Percentiles rank a stretch among this genome's conserved stretches.
phyloP scores from a whole-genome alignment of 2,797 vertebrate genomes.

The Spinus olivaceus region DNA sequence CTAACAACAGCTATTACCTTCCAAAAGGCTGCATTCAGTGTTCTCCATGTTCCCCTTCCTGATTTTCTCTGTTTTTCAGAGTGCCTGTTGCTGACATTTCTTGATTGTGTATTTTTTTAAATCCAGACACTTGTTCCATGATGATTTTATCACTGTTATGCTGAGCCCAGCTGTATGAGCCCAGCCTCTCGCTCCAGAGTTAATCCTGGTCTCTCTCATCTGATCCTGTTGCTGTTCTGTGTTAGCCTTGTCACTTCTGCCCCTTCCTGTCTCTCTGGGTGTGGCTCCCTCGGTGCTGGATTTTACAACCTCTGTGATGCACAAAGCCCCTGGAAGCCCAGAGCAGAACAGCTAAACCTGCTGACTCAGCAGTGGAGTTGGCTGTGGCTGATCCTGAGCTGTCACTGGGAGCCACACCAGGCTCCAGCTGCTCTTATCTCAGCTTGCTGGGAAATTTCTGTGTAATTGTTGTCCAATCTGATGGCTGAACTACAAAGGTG shows the following conservation, averaged over 20 bases:
- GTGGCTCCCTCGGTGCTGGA: background rate
- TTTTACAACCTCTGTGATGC: background rate
- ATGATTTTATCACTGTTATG: background rate
- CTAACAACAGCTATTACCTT: constrained; percentile 36
- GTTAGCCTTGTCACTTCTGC: background rate
- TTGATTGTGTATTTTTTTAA: background rate
- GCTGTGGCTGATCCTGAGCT: background rate
- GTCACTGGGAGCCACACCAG: background rate
- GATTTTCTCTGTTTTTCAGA: background rate
- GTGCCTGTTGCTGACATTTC: background rate
- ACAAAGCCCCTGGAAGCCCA: background rate
- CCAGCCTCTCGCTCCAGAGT: background rate
- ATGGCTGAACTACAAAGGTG: background rate
- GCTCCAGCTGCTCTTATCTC: background rate
- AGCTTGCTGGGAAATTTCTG: background rate
- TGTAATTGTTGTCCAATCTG: background rate
- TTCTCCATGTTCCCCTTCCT: background rate
- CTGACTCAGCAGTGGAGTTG: background rate
- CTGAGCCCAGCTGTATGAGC: background rate
- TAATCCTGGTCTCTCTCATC: background rate
- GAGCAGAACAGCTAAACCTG: background rate
- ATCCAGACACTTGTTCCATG: background rate
- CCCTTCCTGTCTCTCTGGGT: background rate
- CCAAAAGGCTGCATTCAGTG: background rate
- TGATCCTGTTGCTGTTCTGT: background rate